Percentiles rank a stretch among this genome's conserved stretches.
Evolutionary conservation across 2,888 invertebrate genomes (phyloP).

Genomic region (Drepanosiphum platanoidis): DNA sequence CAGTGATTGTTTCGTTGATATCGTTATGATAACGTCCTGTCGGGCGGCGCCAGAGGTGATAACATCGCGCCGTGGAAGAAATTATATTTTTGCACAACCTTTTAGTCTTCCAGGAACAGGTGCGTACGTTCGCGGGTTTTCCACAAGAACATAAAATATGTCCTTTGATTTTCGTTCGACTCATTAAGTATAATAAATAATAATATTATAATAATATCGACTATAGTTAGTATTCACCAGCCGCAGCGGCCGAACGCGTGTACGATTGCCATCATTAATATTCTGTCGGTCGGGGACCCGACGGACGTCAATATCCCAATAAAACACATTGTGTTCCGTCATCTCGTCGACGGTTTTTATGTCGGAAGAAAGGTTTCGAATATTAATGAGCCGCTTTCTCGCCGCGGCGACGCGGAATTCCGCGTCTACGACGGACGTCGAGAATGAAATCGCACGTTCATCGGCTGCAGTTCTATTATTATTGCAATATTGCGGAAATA

Average conservation of each 20-base stretch:
- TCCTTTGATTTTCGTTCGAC: no score
- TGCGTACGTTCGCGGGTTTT: constrained; percentile 14
- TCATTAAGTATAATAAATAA: no score
- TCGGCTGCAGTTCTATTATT: not conserved
- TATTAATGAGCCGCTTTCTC: constrained; percentile 39
- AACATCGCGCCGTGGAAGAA: not conserved
- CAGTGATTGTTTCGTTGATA: not conserved
- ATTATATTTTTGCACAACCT: not conserved
- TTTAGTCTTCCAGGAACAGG: not conserved
- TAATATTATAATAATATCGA: no score
- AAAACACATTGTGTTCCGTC: no score
- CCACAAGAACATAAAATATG: no score
- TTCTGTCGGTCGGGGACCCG: not conserved
- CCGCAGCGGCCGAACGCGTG: no score
- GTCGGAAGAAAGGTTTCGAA: not conserved
- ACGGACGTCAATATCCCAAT: not conserved
- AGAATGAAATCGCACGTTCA: not conserved
- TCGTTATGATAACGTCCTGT: not conserved
- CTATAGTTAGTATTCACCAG: no score
- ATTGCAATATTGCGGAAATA: not conserved
- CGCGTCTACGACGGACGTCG: not conserved
- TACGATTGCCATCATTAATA: not conserved
- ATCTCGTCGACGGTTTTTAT: not conserved
- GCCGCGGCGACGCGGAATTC: not conserved
- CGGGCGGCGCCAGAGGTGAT: not conserved